Conservation (phyloP, 2,888 invertebrate species). For the Nymphalis c-album region DNA sequence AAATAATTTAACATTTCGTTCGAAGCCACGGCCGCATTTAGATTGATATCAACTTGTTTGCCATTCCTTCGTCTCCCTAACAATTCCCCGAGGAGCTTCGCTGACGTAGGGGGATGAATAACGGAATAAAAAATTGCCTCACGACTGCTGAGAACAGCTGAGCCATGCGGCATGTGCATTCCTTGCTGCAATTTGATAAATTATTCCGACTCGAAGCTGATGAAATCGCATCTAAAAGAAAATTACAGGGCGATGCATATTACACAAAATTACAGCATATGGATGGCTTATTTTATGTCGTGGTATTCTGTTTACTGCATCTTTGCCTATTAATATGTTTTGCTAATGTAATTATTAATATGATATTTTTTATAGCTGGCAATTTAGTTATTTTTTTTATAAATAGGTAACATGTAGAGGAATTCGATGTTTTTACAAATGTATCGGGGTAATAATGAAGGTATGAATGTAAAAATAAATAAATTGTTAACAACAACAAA, state of each 20-base stretch:
- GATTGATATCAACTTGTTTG: constrained; percentile 48
- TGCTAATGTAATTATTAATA: too few species aligned
- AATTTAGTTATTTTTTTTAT: too few species aligned
- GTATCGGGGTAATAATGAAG: too few species aligned
- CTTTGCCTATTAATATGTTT: background rate
- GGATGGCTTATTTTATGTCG: background rate
- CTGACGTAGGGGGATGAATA: constrained; percentile 51
- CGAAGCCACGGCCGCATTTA: constrained; percentile 50
- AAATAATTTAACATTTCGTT: constrained; percentile 35
- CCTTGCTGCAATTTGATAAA: constrained; percentile 71
- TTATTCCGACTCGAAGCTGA: constrained; percentile 69
- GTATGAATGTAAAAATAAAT: too few species aligned
- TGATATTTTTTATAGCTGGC: background rate
- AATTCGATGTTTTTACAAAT: too few species aligned
- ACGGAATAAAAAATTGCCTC: constrained; percentile 72
- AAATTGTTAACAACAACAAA: too few species aligned
- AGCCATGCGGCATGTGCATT: constrained; percentile 69
- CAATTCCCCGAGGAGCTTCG: constrained; percentile 65
- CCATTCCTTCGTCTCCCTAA: constrained; percentile 48
- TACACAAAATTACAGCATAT: constrained; percentile 12
- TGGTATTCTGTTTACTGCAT: background rate
- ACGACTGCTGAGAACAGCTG: constrained; percentile 65
- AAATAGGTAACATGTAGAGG: too few species aligned
- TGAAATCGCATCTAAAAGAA: constrained; percentile 56
- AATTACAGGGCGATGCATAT: constrained; percentile 21